phyloP scores from a whole-genome alignment of 2,797 vertebrate genomes.

The Gila robusta region DNA sequence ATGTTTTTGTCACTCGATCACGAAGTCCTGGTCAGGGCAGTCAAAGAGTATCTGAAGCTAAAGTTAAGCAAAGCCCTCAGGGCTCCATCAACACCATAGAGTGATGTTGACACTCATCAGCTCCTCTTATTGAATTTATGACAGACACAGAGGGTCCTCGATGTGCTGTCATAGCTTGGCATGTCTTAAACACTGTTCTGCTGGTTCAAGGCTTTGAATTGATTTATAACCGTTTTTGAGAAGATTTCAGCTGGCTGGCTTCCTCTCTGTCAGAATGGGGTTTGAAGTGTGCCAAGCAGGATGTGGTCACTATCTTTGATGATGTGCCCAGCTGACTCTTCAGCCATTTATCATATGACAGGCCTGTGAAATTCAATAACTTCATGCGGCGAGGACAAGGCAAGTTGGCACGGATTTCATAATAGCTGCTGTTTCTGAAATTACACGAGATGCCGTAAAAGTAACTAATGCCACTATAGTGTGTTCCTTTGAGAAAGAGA shows the following conservation, averaged over 20 bases:
- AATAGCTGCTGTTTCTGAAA: conserved; percentile 43
- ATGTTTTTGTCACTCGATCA: conserved; percentile 68
- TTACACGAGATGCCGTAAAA: conserved; percentile 1
- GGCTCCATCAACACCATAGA: conserved; percentile 73
- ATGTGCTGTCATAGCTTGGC: conserved; percentile 72
- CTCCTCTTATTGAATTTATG: conserved; percentile 79
- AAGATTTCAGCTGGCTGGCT: conserved; percentile 69
- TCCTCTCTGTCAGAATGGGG: conserved; percentile 66
- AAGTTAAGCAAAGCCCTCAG: conserved; percentile 71
- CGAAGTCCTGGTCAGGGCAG: conserved; percentile 71
- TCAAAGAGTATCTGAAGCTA: conserved; percentile 77
- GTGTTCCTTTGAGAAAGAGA: background rate
- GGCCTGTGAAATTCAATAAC: conserved; percentile 63
- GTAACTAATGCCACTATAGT: background rate
- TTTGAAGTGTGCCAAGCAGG: conserved; percentile 71
- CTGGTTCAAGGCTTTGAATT: conserved; percentile 73
- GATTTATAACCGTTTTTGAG: conserved; percentile 73
- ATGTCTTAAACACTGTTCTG: conserved; percentile 68
- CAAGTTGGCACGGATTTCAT: conserved; percentile 66
- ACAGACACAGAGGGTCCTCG: conserved; percentile 75
- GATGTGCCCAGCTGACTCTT: conserved; percentile 69
- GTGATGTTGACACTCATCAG: conserved; percentile 77
- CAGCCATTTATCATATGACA: conserved; percentile 71
- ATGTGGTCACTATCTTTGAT: conserved; percentile 74
- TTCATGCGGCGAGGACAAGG: conserved; percentile 68